phyloP scores from a whole-genome alignment of 2,797 vertebrate species.

The Botia kubotai region DNA sequence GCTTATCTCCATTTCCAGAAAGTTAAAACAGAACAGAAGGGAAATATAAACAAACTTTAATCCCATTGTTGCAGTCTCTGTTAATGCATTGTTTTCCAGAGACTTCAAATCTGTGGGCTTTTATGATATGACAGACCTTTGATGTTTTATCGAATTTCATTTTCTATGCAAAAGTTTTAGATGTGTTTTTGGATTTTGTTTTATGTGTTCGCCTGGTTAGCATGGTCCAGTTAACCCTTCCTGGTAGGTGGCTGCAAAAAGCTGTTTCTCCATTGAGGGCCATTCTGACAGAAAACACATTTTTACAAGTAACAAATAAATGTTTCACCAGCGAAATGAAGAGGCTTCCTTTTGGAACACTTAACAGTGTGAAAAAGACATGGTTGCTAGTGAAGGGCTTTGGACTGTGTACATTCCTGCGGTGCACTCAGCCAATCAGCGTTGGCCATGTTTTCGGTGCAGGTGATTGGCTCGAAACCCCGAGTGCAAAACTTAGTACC shows the following conservation, averaged over 20 bases:
- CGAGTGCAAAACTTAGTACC: no score
- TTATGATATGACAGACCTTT: constrained; percentile 41
- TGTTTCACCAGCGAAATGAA: no score
- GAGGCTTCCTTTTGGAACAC: no score
- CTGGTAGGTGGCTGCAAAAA: background rate
- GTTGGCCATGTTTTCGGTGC: no score
- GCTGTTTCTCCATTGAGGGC: no score
- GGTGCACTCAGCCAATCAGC: no score
- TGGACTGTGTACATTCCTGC: no score
- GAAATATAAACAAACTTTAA: constrained; percentile 27
- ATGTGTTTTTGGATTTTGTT: background rate
- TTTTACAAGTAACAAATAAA: no score
- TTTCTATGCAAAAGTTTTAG: constrained; percentile 18
- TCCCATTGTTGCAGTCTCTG: constrained; percentile 19
- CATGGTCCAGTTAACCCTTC: background rate
- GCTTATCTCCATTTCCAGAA: constrained; percentile 55
- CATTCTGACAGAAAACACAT: no score
- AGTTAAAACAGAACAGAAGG: constrained; percentile 38
- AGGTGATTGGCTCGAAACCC: no score
- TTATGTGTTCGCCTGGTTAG: background rate
- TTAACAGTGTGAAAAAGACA: no score
- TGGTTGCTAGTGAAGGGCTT: no score
- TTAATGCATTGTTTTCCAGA: constrained; percentile 37
- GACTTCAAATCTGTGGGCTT: constrained; percentile 34
- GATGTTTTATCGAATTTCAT: constrained; percentile 31